Evolutionary conservation across 1,140 invertebrate species (phyloP), one percentile per base, ranked within the genome.

Genomic region (Papilio polyxenes): DNA sequence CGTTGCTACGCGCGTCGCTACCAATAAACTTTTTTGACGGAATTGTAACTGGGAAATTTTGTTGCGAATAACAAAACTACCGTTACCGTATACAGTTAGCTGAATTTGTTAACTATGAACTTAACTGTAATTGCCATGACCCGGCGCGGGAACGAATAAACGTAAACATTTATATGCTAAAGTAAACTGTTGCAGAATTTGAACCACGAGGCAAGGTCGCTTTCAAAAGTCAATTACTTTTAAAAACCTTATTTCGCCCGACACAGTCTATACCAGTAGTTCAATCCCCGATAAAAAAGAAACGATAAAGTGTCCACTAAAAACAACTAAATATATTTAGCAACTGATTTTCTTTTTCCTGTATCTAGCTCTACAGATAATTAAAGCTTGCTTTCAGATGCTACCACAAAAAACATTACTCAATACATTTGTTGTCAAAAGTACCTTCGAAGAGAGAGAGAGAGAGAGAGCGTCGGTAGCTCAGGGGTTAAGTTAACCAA

Each of bases 191-290:
- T 77, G 75, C 49, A 77, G 75, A 77, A 77, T 77, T 53, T 77
- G 75, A 77, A 53, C 75, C 44, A 77, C 75, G 75, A 77, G 48
- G 75, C 53, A 56, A 37, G 74, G 49, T 79, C 65, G 75, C 82
- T 81, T 83, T 83, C 83, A 87, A 87, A 85, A 84, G 81, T 87
- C 85, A 83, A 87, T 87, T 87, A 85, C 84, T 87, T 84, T 84
- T 83, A 85, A 87, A 87, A 85, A 84, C 81, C 75, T 77, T 77
- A 31, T 49, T 75, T 77, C 13, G 1, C n/a, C 81, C 75, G 62
- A 77, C 82, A 78, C 77, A 83, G 81, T 82, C 69, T 81, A 77
- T 75, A 83, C 82, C 62, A 81, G 82, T 80, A 49, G 78, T 82
- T 78, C 31, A 80, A 65, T 81, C 82, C 80, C 80, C 23, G 15